Conservation (phyloP, 2,888 invertebrate species). For the Cosmorhoe ocellata region DNA sequence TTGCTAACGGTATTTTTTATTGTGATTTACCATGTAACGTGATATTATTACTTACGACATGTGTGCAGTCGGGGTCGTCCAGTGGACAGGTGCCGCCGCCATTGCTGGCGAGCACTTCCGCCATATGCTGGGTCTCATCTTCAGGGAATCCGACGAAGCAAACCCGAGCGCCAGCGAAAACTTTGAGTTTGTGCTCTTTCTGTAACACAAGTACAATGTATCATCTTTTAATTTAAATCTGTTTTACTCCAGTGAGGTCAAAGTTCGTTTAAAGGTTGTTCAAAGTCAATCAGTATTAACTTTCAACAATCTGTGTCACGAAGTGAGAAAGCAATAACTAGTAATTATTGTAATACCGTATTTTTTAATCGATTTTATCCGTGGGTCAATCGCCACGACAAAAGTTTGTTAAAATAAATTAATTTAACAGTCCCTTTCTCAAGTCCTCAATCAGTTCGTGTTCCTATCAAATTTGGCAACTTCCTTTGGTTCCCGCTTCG, state of each 20-base stretch:
- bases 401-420: too few species aligned
- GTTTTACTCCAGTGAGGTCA: too few species aligned
- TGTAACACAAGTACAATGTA: conserved; percentile 50
- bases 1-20: conserved; percentile 16
- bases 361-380: too few species aligned
- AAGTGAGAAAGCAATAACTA: too few species aligned
- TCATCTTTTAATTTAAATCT: too few species aligned
- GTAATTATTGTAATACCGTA: too few species aligned
- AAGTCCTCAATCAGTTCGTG: too few species aligned
- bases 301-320: too few species aligned
- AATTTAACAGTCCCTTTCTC: background rate
- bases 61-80: conserved; percentile 93
- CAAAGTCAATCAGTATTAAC: too few species aligned
- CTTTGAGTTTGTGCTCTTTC: conserved; percentile 89
- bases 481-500: conserved; percentile 27
- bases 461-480: conserved; percentile 31
- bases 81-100: conserved; percentile 90
- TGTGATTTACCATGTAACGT: conserved; percentile 12
- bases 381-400: too few species aligned
- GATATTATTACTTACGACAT: conserved; percentile 88
- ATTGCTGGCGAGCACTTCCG: conserved; percentile 92
- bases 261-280: too few species aligned
- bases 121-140: conserved; percentile 96
- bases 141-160: conserved; percentile 95
- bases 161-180: conserved; percentile 93